Base-by-base conservation (phyloP, 2,888 invertebrate species). In the Dusona sp. region DNA sequence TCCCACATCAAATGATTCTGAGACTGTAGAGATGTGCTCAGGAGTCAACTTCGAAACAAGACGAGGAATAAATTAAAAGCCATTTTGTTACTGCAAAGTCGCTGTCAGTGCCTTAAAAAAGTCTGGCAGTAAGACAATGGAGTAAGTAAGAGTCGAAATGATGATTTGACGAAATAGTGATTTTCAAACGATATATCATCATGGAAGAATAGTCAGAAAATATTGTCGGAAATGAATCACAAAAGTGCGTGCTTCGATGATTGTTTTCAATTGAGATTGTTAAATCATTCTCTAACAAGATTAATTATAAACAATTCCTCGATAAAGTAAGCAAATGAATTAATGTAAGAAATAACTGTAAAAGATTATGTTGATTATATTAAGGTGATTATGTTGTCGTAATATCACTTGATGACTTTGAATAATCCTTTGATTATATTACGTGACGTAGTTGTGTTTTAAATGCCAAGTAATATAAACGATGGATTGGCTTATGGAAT, bases 61-160 rank as follows among this genome's bases (percentile, higher is more conserved):
- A 16, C 16, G 61, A 61, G 29, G 16, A 29, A 61, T 61, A 29
- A 61, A 61, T 61, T 22, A 29, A 61, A 29, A 61, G 16, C 29
- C 61, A 61, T 61, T 61, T 7, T 29, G 25, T 57, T 57, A 57
- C 57, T 57, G 57, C 57, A 57, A 57, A 57, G 25, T 57, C 25
- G 9, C 25, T 57, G 25, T 22, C 54, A 57, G 57, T 16, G 25
- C 22, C 22, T 54, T 22, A 22, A 19, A 19, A 48, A 4, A 54
- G 22, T 54, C 7, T 54, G 54, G 22, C 54, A 54, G 51, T 19
- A 19, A n/a, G 51, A 22, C 54, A 22, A 25, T 25, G 22, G 25
- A 8, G 22, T 25, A 25, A 22, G 9, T 22, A 54, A 22, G 11
- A 22, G 9, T 54, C 22, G 22, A 22, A 25, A 54, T 4, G 25